Conservation (phyloP, 2,888 invertebrate species). For the Lamellibrachia satsuma region DNA sequence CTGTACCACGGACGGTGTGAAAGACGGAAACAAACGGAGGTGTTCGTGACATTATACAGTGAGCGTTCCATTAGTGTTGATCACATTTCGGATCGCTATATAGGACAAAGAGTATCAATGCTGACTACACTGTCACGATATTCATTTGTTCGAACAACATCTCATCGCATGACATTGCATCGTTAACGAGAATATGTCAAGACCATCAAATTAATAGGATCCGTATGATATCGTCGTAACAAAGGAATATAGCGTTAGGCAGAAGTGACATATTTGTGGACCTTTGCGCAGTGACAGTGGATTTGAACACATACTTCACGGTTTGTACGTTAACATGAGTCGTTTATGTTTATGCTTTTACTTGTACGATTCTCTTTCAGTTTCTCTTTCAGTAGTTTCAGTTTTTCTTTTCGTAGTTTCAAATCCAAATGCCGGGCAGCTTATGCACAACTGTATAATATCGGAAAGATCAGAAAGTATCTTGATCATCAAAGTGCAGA, state of each 20-base stretch:
- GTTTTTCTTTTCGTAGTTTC: no score
- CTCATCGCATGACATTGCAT: not conserved
- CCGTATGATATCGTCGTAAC: not conserved
- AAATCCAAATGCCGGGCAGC: no score
- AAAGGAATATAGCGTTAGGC: not conserved
- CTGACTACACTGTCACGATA: not conserved
- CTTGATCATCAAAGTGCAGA: no score
- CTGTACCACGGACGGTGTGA: not conserved
- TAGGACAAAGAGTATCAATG: not conserved
- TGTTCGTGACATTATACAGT: not conserved
- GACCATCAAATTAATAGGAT: not conserved
- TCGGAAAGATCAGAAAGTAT: no score
- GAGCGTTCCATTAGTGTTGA: not conserved
- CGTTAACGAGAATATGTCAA: not conserved
- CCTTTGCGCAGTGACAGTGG: not conserved
- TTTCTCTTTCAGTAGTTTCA: not conserved
- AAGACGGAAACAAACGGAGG: not conserved
- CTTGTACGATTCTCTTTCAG: not conserved
- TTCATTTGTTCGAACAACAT: not conserved
- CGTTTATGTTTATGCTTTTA: not conserved
- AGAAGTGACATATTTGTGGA: not conserved
- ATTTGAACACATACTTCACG: not conserved
- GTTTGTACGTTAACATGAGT: not conserved
- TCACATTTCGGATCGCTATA: not conserved
- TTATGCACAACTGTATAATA: not conserved